Evolutionary conservation across 2,797 vertebrate species (phyloP), one percentile per base, ranked within the genome.

Genomic region (Siniperca scherzeri): DNA sequence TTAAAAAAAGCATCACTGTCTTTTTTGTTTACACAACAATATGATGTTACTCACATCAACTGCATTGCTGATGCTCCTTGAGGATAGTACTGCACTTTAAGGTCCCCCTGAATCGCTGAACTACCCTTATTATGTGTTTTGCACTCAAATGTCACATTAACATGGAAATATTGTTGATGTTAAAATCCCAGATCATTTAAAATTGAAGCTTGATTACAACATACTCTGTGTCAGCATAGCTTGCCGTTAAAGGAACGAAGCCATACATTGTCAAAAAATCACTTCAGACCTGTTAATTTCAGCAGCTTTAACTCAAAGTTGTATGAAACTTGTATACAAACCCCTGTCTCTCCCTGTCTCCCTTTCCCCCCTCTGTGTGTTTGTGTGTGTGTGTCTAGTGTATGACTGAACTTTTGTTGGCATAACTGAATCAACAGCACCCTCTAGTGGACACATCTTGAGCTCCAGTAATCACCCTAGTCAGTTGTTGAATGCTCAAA

Each of bases 361-460:
- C 5, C 7, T 38, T 38, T 38, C 1, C 6, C 30, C 30, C 30
- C 30, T 30, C 30, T 30, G 27, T 57, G 21, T 53, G 2, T 38
- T 44, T 40, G 46, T 42, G 30, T 69, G 48, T 44, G 7, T 70
- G 30, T 56, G 33, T 66, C 1, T 52, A 16, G 38, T 40, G 38
- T 17, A 13, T 7, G 1, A 57, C 7, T 44, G 14, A 55, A 27
- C 14, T 5, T 21, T 69, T 44, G 1, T 50, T 62, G 19, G 2
- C 11, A 19, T 10, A 53, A 66, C 7, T 66, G 21, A 70, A 27
- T 61, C 73, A 72, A 70, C 42, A 84, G 12, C 75, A 19, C 59
- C 0, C 14, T 14, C 78, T 77, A 67, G 71, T 79, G 75, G 66
- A 61, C 3, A 56, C 16, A 25, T 8, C 2, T 50, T 21, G 7